Conservation (phyloP, 2,113 vertebrate genomes). For the Phainopepla nitens region DNA sequence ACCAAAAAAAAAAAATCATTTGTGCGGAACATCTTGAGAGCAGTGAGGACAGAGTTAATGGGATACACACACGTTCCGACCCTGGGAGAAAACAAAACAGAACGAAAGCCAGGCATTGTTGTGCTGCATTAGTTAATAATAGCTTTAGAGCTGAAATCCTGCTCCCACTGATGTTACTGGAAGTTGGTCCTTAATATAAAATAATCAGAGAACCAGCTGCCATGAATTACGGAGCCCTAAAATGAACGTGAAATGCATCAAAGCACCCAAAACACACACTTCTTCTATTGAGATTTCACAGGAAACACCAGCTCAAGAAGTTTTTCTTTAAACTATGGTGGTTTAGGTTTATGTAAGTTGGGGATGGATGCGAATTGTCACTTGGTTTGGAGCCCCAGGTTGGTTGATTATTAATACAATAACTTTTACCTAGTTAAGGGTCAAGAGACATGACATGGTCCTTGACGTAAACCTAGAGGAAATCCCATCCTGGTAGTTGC, state of each 20-base stretch:
- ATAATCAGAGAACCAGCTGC: constrained; percentile 57
- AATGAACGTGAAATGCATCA: constrained; percentile 1
- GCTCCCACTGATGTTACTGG: constrained; percentile 51
- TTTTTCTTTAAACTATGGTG: background rate
- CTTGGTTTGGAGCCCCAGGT: background rate
- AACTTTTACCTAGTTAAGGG: background rate
- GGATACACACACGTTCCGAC: constrained; percentile 57
- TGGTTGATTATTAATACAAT: background rate
- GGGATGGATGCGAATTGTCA: background rate
- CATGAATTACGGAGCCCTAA: background rate
- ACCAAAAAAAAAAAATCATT: constrained; percentile 65
- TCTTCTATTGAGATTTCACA: background rate
- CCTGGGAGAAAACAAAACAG: constrained; percentile 60
- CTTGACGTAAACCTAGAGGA: background rate
- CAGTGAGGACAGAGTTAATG: constrained; percentile 66
- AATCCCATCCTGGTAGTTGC: background rate
- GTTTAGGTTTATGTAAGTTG: background rate
- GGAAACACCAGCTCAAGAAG: background rate
- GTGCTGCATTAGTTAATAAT: constrained; percentile 63
- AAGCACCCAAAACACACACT: background rate
- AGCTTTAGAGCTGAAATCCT: constrained; percentile 59
- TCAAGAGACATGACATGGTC: background rate
- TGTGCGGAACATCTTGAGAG: constrained; percentile 60
- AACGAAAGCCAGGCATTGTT: constrained; percentile 64
- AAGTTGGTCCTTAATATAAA: constrained; percentile 56